These are phyloP conservation scores for Trissolcus basalis DNA, from an alignment of 1,140 invertebrate species.

Conservation along the genomic window DNA sequence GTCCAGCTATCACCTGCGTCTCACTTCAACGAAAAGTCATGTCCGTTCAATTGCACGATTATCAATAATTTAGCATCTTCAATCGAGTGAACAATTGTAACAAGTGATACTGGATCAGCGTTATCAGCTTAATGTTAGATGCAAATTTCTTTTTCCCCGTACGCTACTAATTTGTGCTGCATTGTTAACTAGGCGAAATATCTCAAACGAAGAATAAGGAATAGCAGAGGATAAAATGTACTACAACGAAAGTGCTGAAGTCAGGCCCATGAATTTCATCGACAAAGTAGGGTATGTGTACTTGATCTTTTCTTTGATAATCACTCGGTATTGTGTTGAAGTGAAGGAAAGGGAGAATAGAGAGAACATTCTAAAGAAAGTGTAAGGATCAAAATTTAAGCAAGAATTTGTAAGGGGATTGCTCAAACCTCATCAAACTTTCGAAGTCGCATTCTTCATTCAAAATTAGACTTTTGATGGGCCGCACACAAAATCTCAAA, in stretches of 20 bases:
- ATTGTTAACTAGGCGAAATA: constrained; percentile 28
- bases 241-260: constrained; percentile 66
- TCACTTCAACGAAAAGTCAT: constrained; percentile 69
- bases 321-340: constrained; percentile 63
- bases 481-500: too few relatives aligned
- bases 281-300: constrained; percentile 65
- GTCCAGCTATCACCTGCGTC: constrained; percentile 67
- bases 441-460: not conserved
- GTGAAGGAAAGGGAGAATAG: constrained; percentile 37
- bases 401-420: constrained; percentile 11
- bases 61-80: not conserved
- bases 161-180: too few relatives aligned
- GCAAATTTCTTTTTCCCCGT: too few relatives aligned
- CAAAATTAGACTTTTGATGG: too few relatives aligned
- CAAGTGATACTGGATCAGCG: constrained; percentile 7
- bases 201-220: constrained; percentile 1
- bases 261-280: constrained; percentile 68
- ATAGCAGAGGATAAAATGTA: constrained; percentile 61
- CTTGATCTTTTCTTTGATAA: constrained; percentile 67
- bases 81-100: constrained; percentile 38
- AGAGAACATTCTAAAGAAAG: constrained; percentile 31
- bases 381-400: constrained; percentile 34
- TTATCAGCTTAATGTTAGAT: too few relatives aligned
- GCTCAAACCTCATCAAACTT: not conserved
- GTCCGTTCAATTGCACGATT: not conserved